Evolutionary conservation across 1,140 invertebrate genomes (phyloP).

Genomic region (Condylostylus longicornis): DNA sequence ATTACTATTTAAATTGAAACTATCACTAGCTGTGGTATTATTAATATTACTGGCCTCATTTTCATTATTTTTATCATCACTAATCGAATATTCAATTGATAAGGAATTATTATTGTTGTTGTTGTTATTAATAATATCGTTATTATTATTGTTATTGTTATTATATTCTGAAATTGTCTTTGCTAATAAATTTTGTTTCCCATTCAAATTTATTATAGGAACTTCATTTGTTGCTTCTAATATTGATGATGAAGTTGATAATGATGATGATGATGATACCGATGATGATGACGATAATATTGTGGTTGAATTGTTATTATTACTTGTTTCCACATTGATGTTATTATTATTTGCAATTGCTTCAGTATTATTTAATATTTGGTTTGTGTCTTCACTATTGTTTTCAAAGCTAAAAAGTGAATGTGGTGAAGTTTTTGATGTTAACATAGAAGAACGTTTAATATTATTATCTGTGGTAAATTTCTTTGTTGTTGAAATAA

Average conservation of each 20-base stretch:
- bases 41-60: too few species aligned
- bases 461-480: too few species aligned
- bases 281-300: not conserved
- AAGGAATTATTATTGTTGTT: conserved; percentile 14
- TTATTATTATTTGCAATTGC: conserved; percentile 1
- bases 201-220: conserved; percentile 23
- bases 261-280: not conserved
- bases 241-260: not conserved
- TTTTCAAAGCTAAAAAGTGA: too few species aligned
- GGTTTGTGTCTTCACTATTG: conserved; percentile 4
- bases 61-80: too few species aligned
- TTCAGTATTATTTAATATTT: conserved; percentile 6
- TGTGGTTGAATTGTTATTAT: conserved; percentile 2
- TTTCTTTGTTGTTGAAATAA: too few species aligned
- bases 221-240: not conserved
- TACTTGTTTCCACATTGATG: conserved; percentile 9
- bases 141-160: not conserved
- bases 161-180: conserved; percentile 4
- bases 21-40: too few species aligned
- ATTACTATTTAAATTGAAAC: too few species aligned
- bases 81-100: too few species aligned
- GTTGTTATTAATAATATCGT: conserved; percentile 1
- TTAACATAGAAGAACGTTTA: too few species aligned
- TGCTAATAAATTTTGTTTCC: conserved; percentile 13
- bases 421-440: too few species aligned